A percentile compares a stretch with the other conserved stretches of the same genome.
Evolutionary conservation across 2,888 invertebrate genomes (phyloP).

Genomic region (Sericinus montela): DNA sequence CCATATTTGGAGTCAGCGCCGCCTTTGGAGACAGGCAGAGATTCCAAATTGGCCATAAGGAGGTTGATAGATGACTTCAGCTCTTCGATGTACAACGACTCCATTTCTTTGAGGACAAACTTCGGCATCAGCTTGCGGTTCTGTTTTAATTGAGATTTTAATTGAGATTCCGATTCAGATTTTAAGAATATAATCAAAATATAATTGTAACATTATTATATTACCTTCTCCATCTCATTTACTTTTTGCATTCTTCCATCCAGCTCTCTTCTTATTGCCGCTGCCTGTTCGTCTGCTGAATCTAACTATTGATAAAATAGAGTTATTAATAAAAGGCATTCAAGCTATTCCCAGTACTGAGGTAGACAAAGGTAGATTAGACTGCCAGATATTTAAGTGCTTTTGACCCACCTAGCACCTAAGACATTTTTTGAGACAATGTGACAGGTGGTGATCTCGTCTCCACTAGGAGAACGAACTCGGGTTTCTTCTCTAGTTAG

Average conservation of each 20-base stretch:
- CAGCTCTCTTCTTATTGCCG: conserved; percentile 98
- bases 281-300: conserved; percentile 99
- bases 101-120: conserved; percentile 99
- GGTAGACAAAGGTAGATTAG: too few species aligned
- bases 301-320: conserved; percentile 85
- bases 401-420: too few species aligned
- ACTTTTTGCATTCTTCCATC: conserved; percentile 98
- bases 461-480: too few species aligned
- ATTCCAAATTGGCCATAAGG: conserved; percentile 99
- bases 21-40: conserved; percentile 98
- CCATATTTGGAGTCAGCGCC: conserved; percentile 98
- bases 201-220: too few species aligned
- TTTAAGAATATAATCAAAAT: too few species aligned
- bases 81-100: conserved; percentile 99
- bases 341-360: too few species aligned
- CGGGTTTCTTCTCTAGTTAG: too few species aligned
- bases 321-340: not conserved
- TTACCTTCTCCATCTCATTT: conserved; percentile 98
- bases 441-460: too few species aligned
- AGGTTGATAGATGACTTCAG: conserved; percentile 98
- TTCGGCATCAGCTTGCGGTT: conserved; percentile 99
- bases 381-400: too few species aligned
- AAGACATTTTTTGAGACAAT: too few species aligned
- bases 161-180: too few species aligned
- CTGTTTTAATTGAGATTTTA: conserved; percentile 56